Percentiles rank a stretch among this genome's conserved stretches.
phyloP scores from a whole-genome alignment of 2,113 vertebrate species.

The Excalfactoria chinensis region DNA sequence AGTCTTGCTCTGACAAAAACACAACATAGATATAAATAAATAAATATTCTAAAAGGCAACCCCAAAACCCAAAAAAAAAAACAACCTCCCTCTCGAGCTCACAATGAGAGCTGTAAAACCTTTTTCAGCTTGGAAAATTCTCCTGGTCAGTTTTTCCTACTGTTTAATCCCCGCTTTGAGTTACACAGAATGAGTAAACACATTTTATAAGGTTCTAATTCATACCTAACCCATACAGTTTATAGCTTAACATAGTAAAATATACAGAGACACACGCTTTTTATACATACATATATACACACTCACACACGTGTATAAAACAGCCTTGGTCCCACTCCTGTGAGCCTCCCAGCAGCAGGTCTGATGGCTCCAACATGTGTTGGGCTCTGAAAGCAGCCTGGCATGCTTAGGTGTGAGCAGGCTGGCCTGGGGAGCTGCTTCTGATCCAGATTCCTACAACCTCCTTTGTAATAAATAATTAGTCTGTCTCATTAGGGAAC shows the following conservation, averaged over 20 bases:
- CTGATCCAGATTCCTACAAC: background rate
- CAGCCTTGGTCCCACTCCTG: background rate
- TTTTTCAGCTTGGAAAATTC: constrained; percentile 77
- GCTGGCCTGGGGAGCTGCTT: background rate
- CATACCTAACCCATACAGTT: constrained; percentile 73
- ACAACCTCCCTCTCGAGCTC: constrained; percentile 39
- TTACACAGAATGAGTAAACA: constrained; percentile 78
- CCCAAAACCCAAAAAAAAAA: background rate
- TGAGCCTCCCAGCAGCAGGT: background rate
- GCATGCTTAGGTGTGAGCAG: background rate
- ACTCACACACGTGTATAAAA: background rate
- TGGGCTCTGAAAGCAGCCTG: background rate
- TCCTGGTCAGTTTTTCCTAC: constrained; percentile 79
- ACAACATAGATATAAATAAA: background rate
- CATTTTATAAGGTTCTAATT: constrained; percentile 80
- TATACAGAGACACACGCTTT: constrained; percentile 44
- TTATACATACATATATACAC: background rate
- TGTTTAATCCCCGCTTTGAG: constrained; percentile 77
- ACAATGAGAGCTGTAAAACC: constrained; percentile 76
- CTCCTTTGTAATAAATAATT: constrained; percentile 9
- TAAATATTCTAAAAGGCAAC: background rate
- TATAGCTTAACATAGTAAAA: constrained; percentile 67
- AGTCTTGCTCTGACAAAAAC: constrained; percentile 49
- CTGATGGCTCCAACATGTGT: background rate
- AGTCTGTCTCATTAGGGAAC: background rate